Conservation (phyloP, 2,113 vertebrate genomes). For the Hystrix brachyura region DNA sequence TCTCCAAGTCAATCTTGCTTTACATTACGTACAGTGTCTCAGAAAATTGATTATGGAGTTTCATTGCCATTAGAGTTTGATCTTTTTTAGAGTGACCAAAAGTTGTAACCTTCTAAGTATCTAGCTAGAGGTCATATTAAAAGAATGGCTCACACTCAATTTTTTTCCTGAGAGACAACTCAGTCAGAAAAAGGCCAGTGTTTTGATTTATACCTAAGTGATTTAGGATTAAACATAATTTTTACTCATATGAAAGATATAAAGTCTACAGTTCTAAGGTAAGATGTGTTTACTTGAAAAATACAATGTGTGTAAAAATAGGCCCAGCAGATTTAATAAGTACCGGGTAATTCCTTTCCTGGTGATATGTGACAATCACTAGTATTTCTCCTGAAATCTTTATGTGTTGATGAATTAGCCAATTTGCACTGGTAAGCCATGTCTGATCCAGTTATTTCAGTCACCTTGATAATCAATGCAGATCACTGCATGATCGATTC, state of each 20-base stretch:
- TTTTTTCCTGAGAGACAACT: constrained; percentile 4
- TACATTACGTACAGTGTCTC: neutral
- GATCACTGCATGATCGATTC: constrained; percentile 80
- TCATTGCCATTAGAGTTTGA: constrained; percentile 28
- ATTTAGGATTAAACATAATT: constrained; percentile 49
- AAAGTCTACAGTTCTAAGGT: neutral
- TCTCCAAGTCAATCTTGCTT: constrained; percentile 63
- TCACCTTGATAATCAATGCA: constrained; percentile 81
- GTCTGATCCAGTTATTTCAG: constrained; percentile 80
- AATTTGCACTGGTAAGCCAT: constrained; percentile 79
- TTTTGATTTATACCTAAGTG: constrained; percentile 6
- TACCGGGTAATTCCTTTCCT: constrained; percentile 68
- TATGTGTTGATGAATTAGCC: constrained; percentile 82
- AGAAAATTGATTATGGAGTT: constrained; percentile 37
- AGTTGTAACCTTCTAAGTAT: neutral
- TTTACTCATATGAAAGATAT: neutral
- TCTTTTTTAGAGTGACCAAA: constrained; percentile 30
- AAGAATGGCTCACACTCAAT: neutral
- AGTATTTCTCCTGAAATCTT: constrained; percentile 72
- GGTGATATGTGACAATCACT: constrained; percentile 81
- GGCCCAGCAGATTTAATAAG: constrained; percentile 35
- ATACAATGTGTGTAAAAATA: constrained; percentile 56
- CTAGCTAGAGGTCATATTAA: constrained; percentile 32
- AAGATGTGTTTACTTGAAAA: constrained; percentile 64
- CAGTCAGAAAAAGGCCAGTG: neutral